These are phyloP conservation scores for Donacobius atricapilla DNA, from an alignment of 2,113 vertebrate species.

Conservation along the genomic window DNA sequence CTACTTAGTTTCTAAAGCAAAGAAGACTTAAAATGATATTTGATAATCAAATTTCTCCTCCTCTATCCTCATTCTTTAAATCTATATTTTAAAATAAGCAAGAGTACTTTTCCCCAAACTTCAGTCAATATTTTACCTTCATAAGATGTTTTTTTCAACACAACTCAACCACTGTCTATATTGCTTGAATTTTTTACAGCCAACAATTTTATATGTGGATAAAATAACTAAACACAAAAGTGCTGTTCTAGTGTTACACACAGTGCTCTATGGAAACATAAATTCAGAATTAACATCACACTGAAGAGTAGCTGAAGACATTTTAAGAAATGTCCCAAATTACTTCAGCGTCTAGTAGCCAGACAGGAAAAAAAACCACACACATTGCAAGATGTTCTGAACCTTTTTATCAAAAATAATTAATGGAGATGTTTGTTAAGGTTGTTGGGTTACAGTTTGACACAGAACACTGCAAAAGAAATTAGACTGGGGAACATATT, in stretches of 20 bases:
- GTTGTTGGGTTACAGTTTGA: slow-evolving; percentile 20
- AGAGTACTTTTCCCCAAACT: background rate
- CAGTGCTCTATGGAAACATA: slow-evolving; percentile 2
- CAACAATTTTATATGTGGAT: slow-evolving; percentile 6
- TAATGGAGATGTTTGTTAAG: slow-evolving; percentile 1
- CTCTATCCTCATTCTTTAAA: background rate
- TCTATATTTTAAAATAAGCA: background rate
- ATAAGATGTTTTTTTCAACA: background rate
- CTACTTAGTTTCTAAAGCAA: background rate
- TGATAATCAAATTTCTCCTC: background rate
- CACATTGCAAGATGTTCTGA: slow-evolving; percentile 3
- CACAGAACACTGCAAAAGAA: background rate
- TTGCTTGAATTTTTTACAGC: slow-evolving; percentile 42
- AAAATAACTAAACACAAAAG: slow-evolving; percentile 44
- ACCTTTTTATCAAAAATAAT: slow-evolving; percentile 61
- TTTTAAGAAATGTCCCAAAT: slow-evolving; percentile 65
- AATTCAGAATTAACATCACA: slow-evolving; percentile 59
- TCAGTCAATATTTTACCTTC: background rate
- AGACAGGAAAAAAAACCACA: slow-evolving; percentile 55
- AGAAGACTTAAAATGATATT: background rate
- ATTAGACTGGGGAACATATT: background rate
- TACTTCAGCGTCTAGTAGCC: slow-evolving; percentile 42
- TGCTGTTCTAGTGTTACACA: background rate
- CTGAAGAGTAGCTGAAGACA: slow-evolving; percentile 51
- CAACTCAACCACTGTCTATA: background rate